Evolutionary conservation across 2,888 invertebrate genomes (phyloP), one percentile per base, ranked within the genome.

Genomic region (Pristionchus mayeri): DNA sequence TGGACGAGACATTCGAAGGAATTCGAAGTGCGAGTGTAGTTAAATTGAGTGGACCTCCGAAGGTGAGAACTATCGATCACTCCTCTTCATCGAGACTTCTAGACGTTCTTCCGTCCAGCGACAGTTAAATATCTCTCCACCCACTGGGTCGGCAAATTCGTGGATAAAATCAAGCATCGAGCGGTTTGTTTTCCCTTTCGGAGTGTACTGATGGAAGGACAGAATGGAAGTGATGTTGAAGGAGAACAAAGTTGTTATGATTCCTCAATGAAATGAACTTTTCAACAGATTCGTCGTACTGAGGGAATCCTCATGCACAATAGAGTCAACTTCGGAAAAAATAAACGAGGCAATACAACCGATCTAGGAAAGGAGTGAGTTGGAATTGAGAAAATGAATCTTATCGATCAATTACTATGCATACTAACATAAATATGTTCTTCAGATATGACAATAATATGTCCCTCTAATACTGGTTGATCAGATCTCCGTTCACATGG

Each of bases 281-380:
- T 44, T 44, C 44, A n/a, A n/a, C n/a, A 71, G 71, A 7, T 71
- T 21, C n/a, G 24, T 1, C 71, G 71, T n/a, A n/a, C 4, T 24
- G 40, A 71, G 16, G 71, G 71, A 71, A 2, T 71, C 7, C 40
- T 71, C 11, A 71, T 71, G 71, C 71, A 71, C 71, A 71, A 71
- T 40, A 21, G 71, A 71, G 24, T 71, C 7, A 4, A 7, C 9
- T 71, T 71, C 24, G 71, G 71, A 24, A 30, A n/a, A 16, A 24
- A 24, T 9, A 71, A 71, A 71, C n/a, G 7, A 13, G 71, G 71
- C 40, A 24, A 71, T 71, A n/a, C 40, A n/a, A 6, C 24, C 3
- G 71, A 44, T 71, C 71, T 71, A 6, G 71, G 40, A 44, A 24
- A 71, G 13, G 37, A 37, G 71, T 71, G 0, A 71, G 71, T 37